Percentiles rank a stretch among this genome's conserved stretches.
Evolutionary conservation across 2,888 invertebrate genomes (phyloP).

Genomic region (Cylindroiulus punctatus): DNA sequence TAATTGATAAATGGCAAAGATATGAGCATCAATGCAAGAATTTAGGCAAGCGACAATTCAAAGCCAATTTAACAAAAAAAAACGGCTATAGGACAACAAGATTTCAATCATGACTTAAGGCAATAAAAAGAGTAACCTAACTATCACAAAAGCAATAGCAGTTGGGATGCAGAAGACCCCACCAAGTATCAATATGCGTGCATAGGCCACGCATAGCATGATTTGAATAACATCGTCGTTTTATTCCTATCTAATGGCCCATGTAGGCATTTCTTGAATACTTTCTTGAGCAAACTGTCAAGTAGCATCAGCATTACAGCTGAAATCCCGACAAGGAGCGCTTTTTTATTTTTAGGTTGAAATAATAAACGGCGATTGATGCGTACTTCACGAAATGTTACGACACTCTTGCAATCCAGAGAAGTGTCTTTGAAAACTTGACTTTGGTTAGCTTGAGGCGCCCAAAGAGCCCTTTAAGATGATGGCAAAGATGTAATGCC

Average conservation of each 20-base stretch:
- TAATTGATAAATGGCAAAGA: too few relatives aligned
- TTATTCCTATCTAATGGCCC: not conserved
- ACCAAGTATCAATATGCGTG: not conserved
- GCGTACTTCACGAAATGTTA: not conserved
- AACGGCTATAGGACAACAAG: too few relatives aligned
- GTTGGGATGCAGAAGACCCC: not conserved
- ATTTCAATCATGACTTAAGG: not conserved
- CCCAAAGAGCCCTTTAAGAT: not conserved
- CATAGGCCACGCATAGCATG: not conserved
- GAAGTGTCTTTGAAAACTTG: too few relatives aligned
- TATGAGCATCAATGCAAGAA: too few relatives aligned
- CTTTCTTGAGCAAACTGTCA: conserved; percentile 5
- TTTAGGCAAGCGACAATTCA: too few relatives aligned
- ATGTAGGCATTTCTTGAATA: not conserved
- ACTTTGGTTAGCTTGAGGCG: not conserved
- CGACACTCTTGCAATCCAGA: not conserved
- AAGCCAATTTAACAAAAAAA: too few relatives aligned
- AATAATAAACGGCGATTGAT: conserved; percentile 17
- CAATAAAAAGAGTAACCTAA: not conserved
- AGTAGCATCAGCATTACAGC: conserved; percentile 23
- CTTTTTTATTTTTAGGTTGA: not conserved
- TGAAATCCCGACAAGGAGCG: not conserved
- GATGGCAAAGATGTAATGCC: not conserved
- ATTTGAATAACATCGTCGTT: conserved; percentile 35
- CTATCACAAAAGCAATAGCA: not conserved